These are phyloP conservation scores for Prunella fulvescens DNA, from an alignment of 2,113 vertebrate genomes.

Conservation along the genomic window DNA sequence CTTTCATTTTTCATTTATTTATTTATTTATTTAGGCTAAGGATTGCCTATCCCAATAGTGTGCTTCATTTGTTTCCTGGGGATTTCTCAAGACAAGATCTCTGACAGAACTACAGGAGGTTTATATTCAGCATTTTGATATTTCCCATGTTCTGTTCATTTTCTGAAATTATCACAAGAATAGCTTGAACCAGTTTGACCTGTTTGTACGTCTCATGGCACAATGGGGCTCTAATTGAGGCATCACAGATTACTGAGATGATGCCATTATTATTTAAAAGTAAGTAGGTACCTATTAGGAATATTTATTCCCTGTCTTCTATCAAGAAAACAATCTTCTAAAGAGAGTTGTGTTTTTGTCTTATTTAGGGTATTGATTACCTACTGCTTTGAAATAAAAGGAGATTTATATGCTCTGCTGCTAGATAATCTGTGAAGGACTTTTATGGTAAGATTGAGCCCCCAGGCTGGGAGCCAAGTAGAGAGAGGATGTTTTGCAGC, in stretches of 20 bases:
- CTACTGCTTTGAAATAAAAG: constrained; percentile 57
- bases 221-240: constrained; percentile 40
- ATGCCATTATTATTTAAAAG: constrained; percentile 67
- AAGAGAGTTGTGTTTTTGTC: constrained; percentile 12
- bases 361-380: constrained; percentile 47
- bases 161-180: constrained; percentile 34
- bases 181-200: constrained; percentile 42
- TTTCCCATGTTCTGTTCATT: constrained; percentile 27
- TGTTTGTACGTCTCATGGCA: constrained; percentile 39
- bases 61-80: neutral
- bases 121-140: neutral
- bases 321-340: constrained; percentile 49
- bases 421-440: constrained; percentile 17
- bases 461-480: constrained; percentile 37
- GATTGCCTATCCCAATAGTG: neutral
- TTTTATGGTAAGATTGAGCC: constrained; percentile 17
- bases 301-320: constrained; percentile 17
- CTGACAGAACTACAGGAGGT: neutral
- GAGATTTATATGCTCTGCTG: constrained; percentile 26
- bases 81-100: neutral
- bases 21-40: neutral
- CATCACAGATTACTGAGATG: constrained; percentile 25
- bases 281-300: constrained; percentile 36
- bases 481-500: neutral
- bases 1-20: neutral